These are phyloP conservation scores for Sesamia nonagrioides DNA, from an alignment of 1,140 invertebrate species.

Conservation along the genomic window DNA sequence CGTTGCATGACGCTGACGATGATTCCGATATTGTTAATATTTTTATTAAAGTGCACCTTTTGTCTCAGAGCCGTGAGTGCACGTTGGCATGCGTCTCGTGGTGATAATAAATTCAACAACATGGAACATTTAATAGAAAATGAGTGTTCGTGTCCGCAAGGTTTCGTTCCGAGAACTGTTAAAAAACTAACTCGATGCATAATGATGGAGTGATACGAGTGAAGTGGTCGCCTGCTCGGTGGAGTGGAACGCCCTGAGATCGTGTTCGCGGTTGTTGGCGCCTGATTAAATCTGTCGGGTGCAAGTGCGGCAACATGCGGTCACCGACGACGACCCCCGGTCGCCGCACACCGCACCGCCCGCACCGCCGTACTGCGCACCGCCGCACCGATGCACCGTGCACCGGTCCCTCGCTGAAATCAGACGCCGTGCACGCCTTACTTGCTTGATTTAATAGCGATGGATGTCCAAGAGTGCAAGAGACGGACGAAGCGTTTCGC, in stretches of 20 bases:
- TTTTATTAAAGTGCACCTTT: conserved; percentile 44
- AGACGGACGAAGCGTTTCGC: too few species aligned
- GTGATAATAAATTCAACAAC: conserved; percentile 34
- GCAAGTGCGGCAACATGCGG: conserved; percentile 57
- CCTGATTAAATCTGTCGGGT: conserved; percentile 69
- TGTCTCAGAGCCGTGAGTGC: conserved; percentile 26
- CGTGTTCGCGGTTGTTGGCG: conserved; percentile 68
- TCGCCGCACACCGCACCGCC: not conserved
- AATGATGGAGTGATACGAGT: conserved; percentile 50
- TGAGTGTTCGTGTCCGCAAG: conserved; percentile 28
- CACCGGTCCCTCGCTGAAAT: conserved; percentile 19
- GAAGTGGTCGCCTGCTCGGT: conserved; percentile 41
- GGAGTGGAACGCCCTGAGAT: conserved; percentile 63
- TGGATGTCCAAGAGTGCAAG: too few species aligned
- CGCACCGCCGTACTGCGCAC: not conserved
- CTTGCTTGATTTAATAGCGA: conserved; percentile 48
- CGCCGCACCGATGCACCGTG: not conserved
- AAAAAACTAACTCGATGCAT: conserved; percentile 40
- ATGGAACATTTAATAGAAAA: conserved; percentile 47
- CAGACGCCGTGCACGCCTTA: conserved; percentile 34
- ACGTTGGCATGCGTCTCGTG: conserved; percentile 18
- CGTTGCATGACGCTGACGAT: conserved; percentile 50
- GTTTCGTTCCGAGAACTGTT: conserved; percentile 46
- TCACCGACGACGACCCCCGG: conserved; percentile 53
- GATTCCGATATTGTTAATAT: conserved; percentile 32